These are phyloP conservation scores for Thaumatotibia leucotreta DNA, from an alignment of 1,140 invertebrate species.

Conservation along the genomic window DNA sequence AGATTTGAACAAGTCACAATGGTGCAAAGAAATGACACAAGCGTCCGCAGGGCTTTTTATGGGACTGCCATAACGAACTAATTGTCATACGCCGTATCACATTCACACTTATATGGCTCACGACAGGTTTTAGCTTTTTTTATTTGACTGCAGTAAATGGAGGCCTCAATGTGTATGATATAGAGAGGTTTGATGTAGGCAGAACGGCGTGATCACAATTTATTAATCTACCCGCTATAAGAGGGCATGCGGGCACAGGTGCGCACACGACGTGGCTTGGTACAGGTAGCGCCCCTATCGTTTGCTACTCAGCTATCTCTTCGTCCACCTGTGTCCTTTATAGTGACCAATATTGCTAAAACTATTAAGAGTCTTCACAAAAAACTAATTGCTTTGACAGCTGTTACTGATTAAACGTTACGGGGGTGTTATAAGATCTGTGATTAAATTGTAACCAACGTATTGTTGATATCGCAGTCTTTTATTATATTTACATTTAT, in stretches of 20 bases:
- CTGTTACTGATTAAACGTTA: constrained; percentile 28
- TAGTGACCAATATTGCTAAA: constrained; percentile 34
- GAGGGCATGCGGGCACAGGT: constrained; percentile 67
- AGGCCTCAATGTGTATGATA: constrained; percentile 21
- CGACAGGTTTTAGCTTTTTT: constrained; percentile 14
- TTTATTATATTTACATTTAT: not conserved
- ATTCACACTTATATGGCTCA: constrained; percentile 4
- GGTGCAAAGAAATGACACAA: not conserved
- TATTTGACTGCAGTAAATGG: constrained; percentile 20
- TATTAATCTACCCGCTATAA: constrained; percentile 27
- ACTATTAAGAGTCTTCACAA: constrained; percentile 20
- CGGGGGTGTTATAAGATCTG: constrained; percentile 23
- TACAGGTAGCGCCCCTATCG: constrained; percentile 46
- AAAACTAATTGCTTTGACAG: constrained; percentile 34
- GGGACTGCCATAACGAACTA: constrained; percentile 7
- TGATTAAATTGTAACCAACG: constrained; percentile 14
- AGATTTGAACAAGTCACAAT: not conserved
- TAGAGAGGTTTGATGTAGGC: constrained; percentile 26
- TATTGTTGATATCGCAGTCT: not conserved
- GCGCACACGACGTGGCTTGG: constrained; percentile 35
- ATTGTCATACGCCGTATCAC: constrained; percentile 9
- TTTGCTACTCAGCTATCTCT: constrained; percentile 19
- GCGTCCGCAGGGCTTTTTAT: constrained; percentile 1
- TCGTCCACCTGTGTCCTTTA: constrained; percentile 41
- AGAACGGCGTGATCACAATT: constrained; percentile 44